Evolutionary conservation across 53 echinoderm and acorn worm species (phyloP).

Genomic region (Arbacia lixula): DNA sequence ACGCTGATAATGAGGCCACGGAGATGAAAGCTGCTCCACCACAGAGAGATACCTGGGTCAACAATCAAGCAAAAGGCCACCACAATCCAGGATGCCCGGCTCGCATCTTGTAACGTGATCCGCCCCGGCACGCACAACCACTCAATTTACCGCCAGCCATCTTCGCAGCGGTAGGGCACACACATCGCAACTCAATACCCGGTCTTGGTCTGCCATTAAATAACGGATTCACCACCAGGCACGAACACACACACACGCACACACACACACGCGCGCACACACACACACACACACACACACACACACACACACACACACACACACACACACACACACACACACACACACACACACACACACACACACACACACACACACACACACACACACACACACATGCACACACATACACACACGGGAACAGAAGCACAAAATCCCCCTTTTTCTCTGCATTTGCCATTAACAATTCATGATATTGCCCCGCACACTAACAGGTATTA

Average conservation of each 20-base stretch:
- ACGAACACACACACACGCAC: not conserved
- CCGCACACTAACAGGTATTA: no score
- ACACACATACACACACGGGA: not conserved
- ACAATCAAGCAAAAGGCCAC: conserved; percentile 45
- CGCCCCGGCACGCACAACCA: conserved; percentile 37
- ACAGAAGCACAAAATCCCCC: conserved; percentile 8
- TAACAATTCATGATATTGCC: conserved; percentile 40
- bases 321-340: no score
- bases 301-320: no score
- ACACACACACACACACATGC: not conserved
- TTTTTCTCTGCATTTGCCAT: conserved; percentile 8
- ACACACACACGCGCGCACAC: no score
- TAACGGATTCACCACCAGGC: not conserved
- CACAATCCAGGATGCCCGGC: conserved; percentile 32
- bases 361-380: no score
- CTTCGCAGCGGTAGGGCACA: conserved; percentile 8
- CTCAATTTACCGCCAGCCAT: conserved; percentile 51
- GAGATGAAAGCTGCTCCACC: not conserved
- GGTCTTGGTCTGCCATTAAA: not conserved
- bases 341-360: no score
- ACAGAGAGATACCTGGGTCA: conserved; percentile 37
- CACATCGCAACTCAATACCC: conserved; percentile 24
- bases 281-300: no score
- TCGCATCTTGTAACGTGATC: conserved; percentile 36
- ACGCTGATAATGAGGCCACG: not conserved